Conservation (phyloP, 2,888 invertebrate species). For the Spisula solida region DNA sequence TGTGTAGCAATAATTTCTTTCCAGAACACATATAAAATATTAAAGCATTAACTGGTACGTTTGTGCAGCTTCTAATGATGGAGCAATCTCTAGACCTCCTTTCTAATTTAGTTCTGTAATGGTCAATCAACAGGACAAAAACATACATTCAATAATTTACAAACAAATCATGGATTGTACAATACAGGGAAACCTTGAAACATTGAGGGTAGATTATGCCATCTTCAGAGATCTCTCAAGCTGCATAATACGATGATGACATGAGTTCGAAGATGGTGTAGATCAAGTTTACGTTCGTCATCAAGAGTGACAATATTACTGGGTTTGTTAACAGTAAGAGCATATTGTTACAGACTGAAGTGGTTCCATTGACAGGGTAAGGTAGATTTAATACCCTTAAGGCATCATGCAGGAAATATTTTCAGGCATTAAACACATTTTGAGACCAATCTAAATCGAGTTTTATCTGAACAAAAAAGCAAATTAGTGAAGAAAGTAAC, state of each 20-base stretch:
- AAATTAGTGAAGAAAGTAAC: not conserved
- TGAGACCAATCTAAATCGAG: not conserved
- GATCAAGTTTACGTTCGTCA: too few species aligned
- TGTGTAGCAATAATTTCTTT: too few species aligned
- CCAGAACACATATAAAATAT: too few species aligned
- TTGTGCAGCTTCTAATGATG: conserved; percentile 63
- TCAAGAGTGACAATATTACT: not conserved
- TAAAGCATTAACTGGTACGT: conserved; percentile 48
- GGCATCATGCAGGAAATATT: not conserved
- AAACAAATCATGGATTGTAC: too few species aligned
- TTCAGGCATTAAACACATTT: not conserved
- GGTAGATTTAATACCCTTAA: conserved; percentile 4
- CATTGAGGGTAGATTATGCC: too few species aligned
- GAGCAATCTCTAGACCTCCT: conserved; percentile 51
- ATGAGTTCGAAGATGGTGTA: too few species aligned
- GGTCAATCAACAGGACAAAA: not conserved
- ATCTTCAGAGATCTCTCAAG: too few species aligned
- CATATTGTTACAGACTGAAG: not conserved
- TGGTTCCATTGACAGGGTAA: not conserved
- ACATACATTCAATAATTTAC: not conserved
- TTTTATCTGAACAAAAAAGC: not conserved
- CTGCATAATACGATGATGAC: too few species aligned
- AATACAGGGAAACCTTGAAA: too few species aligned
- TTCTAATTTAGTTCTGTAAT: conserved; percentile 17
- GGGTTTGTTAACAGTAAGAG: not conserved